Evolutionary conservation across 2,888 invertebrate species (phyloP).

Genomic region (Meta bourneti): DNA sequence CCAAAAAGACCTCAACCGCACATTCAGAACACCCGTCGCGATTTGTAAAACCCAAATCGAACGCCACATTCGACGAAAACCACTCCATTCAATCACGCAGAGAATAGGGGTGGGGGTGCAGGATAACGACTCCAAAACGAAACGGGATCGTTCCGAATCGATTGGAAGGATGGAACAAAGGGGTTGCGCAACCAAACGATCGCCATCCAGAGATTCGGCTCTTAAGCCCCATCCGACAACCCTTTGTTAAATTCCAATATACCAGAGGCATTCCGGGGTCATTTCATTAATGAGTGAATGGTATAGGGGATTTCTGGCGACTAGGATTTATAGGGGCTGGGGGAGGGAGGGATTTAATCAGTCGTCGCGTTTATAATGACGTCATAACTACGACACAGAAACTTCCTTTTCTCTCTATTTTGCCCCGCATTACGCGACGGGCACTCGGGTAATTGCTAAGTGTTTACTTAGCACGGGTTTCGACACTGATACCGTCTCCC

Average conservation of each 20-base stretch:
- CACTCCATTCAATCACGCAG: too few species aligned
- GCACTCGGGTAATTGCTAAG: slow-evolving; percentile 67
- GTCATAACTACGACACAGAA: slow-evolving; percentile 60
- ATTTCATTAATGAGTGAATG: slow-evolving; percentile 72
- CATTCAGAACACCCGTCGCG: too few species aligned
- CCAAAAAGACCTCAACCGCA: too few species aligned
- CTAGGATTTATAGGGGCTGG: slow-evolving; percentile 65
- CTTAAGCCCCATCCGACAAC: slow-evolving; percentile 43
- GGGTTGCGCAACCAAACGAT: too few species aligned
- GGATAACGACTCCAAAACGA: too few species aligned
- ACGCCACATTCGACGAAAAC: too few species aligned
- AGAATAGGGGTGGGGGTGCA: too few species aligned
- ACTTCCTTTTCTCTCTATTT: slow-evolving; percentile 68
- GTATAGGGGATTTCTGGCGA: slow-evolving; percentile 56
- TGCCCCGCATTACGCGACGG: slow-evolving; percentile 45
- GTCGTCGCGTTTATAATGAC: slow-evolving; percentile 74
- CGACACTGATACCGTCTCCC: slow-evolving; percentile 65
- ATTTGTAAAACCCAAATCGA: too few species aligned
- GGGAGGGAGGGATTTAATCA: slow-evolving; percentile 66
- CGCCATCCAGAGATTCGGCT: slow-evolving; percentile 10
- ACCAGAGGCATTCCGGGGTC: slow-evolving; percentile 56
- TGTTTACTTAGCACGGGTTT: slow-evolving; percentile 67
- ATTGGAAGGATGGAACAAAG: too few species aligned
- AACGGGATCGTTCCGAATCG: too few species aligned
- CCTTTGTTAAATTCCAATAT: slow-evolving; percentile 67